phyloP scores from a whole-genome alignment of 92 coral and sea anemone genomes.

The Parazoanthus darwini region DNA sequence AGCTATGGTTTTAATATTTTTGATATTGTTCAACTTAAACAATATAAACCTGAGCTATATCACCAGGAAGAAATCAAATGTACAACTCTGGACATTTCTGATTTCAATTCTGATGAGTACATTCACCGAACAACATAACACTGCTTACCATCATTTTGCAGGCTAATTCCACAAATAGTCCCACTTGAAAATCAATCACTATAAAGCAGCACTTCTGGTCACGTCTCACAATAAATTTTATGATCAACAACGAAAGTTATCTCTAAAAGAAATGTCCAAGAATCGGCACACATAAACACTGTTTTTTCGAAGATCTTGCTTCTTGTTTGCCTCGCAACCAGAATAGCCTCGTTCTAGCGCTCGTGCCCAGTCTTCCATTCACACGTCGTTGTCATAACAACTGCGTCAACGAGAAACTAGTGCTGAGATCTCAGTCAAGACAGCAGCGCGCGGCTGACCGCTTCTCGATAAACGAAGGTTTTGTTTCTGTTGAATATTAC shows the following conservation, averaged over 20 bases:
- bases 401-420: constrained; percentile 25
- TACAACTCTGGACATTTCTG: too few species aligned
- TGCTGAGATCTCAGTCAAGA: constrained; percentile 18
- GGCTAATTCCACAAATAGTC: background rate
- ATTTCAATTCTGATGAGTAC: too few species aligned
- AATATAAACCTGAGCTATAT: background rate
- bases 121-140: background rate
- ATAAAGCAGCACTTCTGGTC: background rate
- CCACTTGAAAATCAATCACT: background rate
- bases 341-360: constrained; percentile 70
- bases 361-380: constrained; percentile 51
- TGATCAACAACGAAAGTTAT: background rate
- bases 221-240: background rate
- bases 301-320: constrained; percentile 25
- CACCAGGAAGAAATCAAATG: too few species aligned
- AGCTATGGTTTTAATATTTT: too few species aligned
- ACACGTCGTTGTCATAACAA: constrained; percentile 31
- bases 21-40: background rate
- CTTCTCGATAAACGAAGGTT: background rate
- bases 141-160: constrained; percentile 43
- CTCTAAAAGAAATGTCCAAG: background rate
- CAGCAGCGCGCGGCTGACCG: background rate
- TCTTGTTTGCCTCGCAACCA: constrained; percentile 66
- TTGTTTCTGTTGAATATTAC: constrained; percentile 35
- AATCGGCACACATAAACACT: background rate